Percentiles rank a stretch among this genome's conserved stretches.
Evolutionary conservation across 2,113 vertebrate genomes (phyloP).

Genomic region (Cyanoderma ruficeps): DNA sequence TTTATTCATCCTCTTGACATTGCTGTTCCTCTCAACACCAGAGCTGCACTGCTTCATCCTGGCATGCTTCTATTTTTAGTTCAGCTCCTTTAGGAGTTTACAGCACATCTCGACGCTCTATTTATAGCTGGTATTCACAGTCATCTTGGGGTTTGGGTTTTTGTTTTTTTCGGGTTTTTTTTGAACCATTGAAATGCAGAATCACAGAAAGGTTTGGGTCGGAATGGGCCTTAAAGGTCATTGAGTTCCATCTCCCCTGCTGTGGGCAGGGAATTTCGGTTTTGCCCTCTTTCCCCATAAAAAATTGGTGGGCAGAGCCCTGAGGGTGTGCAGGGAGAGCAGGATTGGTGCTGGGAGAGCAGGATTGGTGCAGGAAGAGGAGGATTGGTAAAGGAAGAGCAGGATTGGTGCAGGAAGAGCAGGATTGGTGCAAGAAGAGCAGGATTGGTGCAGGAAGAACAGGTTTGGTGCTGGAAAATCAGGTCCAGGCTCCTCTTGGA

Average conservation of each 20-base stretch:
- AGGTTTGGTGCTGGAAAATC: neutral
- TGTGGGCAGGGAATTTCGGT: neutral
- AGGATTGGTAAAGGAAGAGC: no score
- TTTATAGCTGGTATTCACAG: neutral
- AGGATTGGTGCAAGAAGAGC: no score
- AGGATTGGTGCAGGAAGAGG: no score
- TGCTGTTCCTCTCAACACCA: neutral
- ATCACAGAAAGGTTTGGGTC: neutral
- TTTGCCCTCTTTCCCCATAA: fast-evolving
- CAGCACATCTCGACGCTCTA: neutral
- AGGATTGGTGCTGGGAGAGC: neutral
- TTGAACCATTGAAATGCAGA: fast-evolving
- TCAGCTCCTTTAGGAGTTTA: neutral
- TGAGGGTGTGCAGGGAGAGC: neutral
- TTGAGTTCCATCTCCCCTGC: neutral
- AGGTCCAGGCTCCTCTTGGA: neutral
- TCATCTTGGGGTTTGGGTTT: neutral
- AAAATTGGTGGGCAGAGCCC: neutral
- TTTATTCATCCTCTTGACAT: neutral
- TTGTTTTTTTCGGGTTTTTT: neutral
- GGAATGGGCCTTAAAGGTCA: neutral
- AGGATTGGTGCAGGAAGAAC: no score
- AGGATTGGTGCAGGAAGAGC: no score
- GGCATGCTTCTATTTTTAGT: neutral
- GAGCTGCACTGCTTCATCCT: neutral